phyloP scores from a whole-genome alignment of 2,113 vertebrate species.

The Maccullochella peelii region DNA sequence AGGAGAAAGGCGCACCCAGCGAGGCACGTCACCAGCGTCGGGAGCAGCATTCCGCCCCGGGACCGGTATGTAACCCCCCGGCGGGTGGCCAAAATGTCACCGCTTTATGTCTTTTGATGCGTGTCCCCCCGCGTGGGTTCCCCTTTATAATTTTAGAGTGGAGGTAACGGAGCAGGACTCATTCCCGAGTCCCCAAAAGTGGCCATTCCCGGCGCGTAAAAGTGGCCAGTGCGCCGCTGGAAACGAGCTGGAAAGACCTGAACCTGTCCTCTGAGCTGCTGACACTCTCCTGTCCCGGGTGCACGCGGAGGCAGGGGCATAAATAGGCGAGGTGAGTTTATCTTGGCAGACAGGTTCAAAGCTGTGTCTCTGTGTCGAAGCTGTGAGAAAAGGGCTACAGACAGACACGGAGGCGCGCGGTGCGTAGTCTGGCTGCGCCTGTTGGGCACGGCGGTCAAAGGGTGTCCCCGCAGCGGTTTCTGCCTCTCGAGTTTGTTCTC shows the following conservation, averaged over 20 bases:
- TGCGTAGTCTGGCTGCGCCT: conserved; percentile 75
- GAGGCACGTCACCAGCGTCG: conserved; percentile 84
- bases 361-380: conserved; percentile 66
- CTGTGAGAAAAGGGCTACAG: conserved; percentile 81
- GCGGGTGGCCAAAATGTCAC: conserved; percentile 58
- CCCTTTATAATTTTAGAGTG: conserved; percentile 65
- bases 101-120: conserved; percentile 22
- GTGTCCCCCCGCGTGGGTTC: conserved; percentile 6
- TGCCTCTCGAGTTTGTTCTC: conserved; percentile 82
- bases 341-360: conserved; percentile 89
- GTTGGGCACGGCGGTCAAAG: conserved; percentile 82
- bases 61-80: conserved; percentile 55
- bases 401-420: conserved; percentile 73
- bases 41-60: conserved; percentile 86
- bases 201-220: conserved; percentile 86
- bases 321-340: conserved; percentile 92
- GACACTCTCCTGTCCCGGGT: conserved; percentile 73
- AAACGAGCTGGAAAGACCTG: conserved; percentile 41
- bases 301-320: conserved; percentile 84
- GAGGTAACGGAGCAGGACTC: conserved; percentile 67
- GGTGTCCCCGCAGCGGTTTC: conserved; percentile 87
- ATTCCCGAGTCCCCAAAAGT: conserved; percentile 74
- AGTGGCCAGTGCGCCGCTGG: conserved; percentile 73
- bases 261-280: conserved; percentile 52
- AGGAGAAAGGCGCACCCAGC: conserved; percentile 87